Percentiles rank a stretch among this genome's conserved stretches.
Evolutionary conservation across 2,888 invertebrate genomes (phyloP).

Genomic region (Melieria omissa): DNA sequence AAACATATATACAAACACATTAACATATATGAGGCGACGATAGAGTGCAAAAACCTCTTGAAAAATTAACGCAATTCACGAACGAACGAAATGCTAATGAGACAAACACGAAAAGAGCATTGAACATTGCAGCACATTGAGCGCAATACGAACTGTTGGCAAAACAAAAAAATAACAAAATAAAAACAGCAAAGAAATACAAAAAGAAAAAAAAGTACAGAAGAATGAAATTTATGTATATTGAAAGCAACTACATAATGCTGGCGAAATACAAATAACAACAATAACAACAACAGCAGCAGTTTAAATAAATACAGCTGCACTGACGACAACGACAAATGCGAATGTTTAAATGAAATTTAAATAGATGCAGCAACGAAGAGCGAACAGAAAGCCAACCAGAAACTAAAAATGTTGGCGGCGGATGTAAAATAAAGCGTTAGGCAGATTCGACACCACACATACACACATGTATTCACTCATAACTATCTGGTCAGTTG

Average conservation of each 20-base stretch:
- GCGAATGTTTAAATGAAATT: no score
- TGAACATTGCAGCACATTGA: conserved; percentile 8
- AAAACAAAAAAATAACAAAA: no score
- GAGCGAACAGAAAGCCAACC: no score
- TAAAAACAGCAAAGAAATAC: no score
- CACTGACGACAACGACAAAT: no score
- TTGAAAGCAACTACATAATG: not conserved
- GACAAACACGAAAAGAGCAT: conserved; percentile 19
- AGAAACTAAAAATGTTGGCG: no score
- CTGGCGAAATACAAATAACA: not conserved
- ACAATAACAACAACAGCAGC: not conserved
- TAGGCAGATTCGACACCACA: conserved; percentile 6
- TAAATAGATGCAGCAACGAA: no score
- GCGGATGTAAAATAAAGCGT: not conserved
- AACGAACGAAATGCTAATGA: conserved; percentile 20
- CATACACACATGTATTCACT: not conserved
- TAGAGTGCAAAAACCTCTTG: conserved; percentile 21
- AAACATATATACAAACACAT: not conserved
- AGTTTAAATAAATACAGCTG: not conserved
- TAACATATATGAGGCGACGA: not conserved
- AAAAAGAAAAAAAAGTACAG: not conserved
- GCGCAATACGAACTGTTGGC: not conserved
- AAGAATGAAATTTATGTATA: not conserved
- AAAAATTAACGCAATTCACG: conserved; percentile 9
- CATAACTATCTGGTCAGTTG: not conserved